Evolutionary conservation across 2,113 vertebrate genomes (phyloP).

Genomic region (Delphinus delphis): DNA sequence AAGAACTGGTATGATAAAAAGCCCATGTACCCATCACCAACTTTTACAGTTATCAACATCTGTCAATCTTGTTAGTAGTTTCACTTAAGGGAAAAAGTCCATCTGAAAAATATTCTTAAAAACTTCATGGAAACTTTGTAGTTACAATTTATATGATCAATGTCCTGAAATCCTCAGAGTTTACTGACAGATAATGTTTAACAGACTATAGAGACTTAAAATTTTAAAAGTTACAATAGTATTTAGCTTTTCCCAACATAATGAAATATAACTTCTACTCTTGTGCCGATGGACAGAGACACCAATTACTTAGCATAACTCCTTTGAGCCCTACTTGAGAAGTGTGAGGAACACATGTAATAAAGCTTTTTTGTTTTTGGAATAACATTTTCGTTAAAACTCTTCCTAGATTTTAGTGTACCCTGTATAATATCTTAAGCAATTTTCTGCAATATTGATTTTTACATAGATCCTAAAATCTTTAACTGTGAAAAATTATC

Average conservation of each 20-base stretch:
- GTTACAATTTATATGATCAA: background rate
- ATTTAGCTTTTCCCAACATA: background rate
- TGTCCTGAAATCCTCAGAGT: background rate
- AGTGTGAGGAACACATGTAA: background rate
- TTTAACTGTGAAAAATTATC: background rate
- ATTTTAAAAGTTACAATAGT: background rate
- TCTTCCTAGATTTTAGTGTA: background rate
- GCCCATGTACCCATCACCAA: background rate
- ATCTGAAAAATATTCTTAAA: background rate
- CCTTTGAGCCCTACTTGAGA: background rate
- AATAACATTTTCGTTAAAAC: constrained; percentile 2
- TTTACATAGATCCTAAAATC: background rate
- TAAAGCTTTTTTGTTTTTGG: background rate
- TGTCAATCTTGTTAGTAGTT: background rate
- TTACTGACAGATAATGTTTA: background rate
- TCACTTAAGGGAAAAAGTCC: background rate
- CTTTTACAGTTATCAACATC: background rate
- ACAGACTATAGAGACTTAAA: background rate
- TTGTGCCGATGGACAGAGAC: background rate
- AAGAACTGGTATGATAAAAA: background rate
- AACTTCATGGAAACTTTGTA: background rate
- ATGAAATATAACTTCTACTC: background rate
- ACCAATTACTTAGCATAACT: background rate
- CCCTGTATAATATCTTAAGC: background rate
- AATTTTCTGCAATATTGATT: background rate